Percentiles rank a stretch among this genome's conserved stretches.
Conservation (phyloP, 1,140 invertebrate species). For the Aradophagus sp. region DNA sequence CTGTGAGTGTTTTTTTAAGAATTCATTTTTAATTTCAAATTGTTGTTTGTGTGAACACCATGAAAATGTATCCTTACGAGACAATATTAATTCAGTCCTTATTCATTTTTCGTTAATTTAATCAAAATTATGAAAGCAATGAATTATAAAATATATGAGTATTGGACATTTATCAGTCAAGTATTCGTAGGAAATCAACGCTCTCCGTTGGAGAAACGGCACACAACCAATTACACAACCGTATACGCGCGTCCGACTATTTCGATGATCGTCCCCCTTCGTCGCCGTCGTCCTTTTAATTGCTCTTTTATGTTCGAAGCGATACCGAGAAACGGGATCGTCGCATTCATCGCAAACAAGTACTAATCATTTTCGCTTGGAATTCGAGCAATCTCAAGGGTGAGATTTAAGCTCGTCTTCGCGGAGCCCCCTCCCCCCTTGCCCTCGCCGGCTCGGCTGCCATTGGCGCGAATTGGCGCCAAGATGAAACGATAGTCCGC, state of each 20-base stretch:
- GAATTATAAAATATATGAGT: too few species aligned
- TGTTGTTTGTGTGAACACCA: too few species aligned
- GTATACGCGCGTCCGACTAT: constrained; percentile 8
- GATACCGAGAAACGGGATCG: constrained; percentile 14
- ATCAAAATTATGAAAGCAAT: too few species aligned
- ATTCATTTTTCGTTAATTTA: too few species aligned
- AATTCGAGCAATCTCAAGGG: constrained; percentile 23
- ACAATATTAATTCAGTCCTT: too few species aligned
- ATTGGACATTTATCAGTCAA: too few species aligned
- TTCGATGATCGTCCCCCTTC: constrained; percentile 7
- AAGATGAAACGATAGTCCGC: constrained; percentile 45
- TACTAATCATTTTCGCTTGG: constrained; percentile 21
- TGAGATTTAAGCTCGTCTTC: constrained; percentile 16
- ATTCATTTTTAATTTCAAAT: too few species aligned
- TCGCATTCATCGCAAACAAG: constrained; percentile 20
- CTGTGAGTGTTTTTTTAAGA: too few species aligned
- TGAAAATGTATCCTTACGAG: too few species aligned
- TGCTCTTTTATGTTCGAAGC: constrained; percentile 15
- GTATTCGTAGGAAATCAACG: constrained; percentile 5
- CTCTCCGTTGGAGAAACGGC: background rate
- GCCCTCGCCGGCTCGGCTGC: background rate
- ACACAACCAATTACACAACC: constrained; percentile 2
- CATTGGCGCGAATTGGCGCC: constrained; percentile 3
- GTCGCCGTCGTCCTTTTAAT: constrained; percentile 13
- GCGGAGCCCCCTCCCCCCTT: too few species aligned